phyloP scores from a whole-genome alignment of 2,113 vertebrate genomes.

The Vidua macroura region DNA sequence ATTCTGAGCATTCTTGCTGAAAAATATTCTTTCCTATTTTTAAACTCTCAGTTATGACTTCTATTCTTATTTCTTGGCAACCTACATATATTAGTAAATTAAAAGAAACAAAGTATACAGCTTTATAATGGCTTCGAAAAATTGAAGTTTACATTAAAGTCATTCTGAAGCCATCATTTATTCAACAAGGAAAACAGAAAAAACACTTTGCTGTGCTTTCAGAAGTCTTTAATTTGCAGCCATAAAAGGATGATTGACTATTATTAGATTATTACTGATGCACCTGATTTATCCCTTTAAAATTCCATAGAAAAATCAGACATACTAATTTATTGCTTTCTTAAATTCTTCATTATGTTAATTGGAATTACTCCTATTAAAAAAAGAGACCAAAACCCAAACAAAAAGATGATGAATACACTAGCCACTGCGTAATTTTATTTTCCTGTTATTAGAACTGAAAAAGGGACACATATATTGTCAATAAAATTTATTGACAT shows the following conservation, averaged over 20 bases:
- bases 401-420: accelerated
- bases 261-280: background rate
- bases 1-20: background rate
- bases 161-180: background rate
- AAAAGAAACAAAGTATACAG: background rate
- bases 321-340: background rate
- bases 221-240: background rate
- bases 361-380: background rate
- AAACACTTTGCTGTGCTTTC: background rate
- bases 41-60: background rate
- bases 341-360: background rate
- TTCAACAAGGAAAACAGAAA: background rate
- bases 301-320: background rate
- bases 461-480: background rate
- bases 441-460: background rate
- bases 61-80: background rate
- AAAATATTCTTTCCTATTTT: background rate
- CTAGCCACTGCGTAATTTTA: background rate
- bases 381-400: background rate
- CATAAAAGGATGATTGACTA: background rate
- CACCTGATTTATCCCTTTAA: background rate
- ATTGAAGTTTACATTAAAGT: background rate
- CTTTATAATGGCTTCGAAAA: background rate
- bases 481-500: background rate
- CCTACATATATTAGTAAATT: background rate